These are phyloP conservation scores for Sylvietta virens DNA, from an alignment of 2,113 vertebrate genomes.

Conservation along the genomic window DNA sequence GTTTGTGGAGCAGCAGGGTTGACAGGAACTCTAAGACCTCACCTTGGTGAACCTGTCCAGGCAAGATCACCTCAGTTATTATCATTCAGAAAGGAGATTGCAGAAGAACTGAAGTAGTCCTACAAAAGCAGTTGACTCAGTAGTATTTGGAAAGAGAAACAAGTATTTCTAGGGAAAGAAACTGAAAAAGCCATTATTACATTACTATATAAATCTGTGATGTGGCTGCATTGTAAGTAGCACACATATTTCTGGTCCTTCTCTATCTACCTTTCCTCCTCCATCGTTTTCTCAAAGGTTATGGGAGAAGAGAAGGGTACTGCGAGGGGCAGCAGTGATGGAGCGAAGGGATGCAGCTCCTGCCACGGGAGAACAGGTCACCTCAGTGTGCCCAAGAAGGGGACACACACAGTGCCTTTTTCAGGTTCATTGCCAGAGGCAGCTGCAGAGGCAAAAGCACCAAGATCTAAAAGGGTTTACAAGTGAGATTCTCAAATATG, in stretches of 20 bases:
- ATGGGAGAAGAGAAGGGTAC: neutral
- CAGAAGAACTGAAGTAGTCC: neutral
- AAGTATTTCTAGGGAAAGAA: neutral
- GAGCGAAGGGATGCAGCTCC: neutral
- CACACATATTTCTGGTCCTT: neutral
- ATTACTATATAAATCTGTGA: neutral
- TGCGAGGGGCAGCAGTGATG: accelerated
- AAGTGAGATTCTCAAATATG: neutral
- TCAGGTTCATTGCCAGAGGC: neutral
- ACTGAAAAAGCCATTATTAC: neutral
- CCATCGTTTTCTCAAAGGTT: neutral
- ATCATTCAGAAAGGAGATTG: neutral
- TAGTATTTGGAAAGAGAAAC: neutral
- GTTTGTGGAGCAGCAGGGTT: neutral
- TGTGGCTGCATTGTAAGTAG: neutral
- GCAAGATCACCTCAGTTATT: neutral
- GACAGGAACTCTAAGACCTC: neutral
- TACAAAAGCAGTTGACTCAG: neutral
- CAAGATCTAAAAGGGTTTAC: neutral
- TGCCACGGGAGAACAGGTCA: neutral
- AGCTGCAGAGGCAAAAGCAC: neutral
- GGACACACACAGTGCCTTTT: neutral
- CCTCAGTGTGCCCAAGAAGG: neutral
- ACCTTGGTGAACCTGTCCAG: neutral
- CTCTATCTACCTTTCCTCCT: neutral